Base-by-base conservation (phyloP, 1,140 invertebrate genomes). In the Drosophila tristis region DNA sequence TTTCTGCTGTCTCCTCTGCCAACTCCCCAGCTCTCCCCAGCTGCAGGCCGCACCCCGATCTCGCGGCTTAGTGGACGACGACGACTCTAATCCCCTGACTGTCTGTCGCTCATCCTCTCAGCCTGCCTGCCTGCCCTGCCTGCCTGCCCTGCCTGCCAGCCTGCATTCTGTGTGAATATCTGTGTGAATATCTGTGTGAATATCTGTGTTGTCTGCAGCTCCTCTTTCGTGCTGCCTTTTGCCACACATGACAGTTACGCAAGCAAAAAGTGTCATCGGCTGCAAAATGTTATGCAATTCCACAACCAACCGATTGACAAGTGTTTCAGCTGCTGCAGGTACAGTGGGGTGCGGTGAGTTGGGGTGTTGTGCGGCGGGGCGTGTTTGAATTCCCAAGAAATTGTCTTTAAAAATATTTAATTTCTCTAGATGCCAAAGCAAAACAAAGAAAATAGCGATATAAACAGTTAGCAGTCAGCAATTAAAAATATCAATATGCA, bases 71-170 rank as follows among this genome's bases (percentile, higher is more conserved):
- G 67, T 71, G 65, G 35, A 45, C 65, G 67, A 71, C 65, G 67
- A 71, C 64, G 64, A 71, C 67, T 71, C 67, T 71, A 71, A 71
- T 71, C 67, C 66, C 65, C 67, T 71, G 67, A 71, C 67, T 71
- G 67, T 35, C 67, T 71, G 67, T 70, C 67, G 58, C 67, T 58
- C 65, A 71, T 68, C 67, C 65, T 54, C 13, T 11, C 61, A 26
- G 65, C 23, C 60, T 39, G 45, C 61, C 35, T 2, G 16, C 16
- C 16, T 16, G 16, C 16, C 23, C 23, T 4, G 23, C 23, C 23
- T 4, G 23, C 23, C 23, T 4, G 23, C 23, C 23, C 23, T 0
- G 23, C 23, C 23, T 4, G 23, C 23, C 23, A 0, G 23, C 23
- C 23, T 48, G 15, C 49, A 39, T 26, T 15, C 47, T 29, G 8